Evolutionary conservation across 2,888 invertebrate species (phyloP).

Genomic region (Calliphora vomitoria): DNA sequence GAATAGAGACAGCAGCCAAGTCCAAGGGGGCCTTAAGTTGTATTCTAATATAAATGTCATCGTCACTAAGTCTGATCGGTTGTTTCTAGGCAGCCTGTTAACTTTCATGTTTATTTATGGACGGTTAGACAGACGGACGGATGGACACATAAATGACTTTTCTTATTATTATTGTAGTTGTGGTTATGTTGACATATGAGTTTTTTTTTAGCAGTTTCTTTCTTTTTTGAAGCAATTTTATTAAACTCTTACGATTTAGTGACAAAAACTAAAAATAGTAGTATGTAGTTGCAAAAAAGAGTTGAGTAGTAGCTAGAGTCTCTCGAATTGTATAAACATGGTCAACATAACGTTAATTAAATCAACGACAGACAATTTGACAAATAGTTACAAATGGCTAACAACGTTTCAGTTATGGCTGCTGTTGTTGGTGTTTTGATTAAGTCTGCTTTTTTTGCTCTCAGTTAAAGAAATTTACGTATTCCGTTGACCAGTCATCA

Average conservation of each 20-base stretch:
- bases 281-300: slow-evolving; percentile 15
- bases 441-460: slow-evolving; percentile 37
- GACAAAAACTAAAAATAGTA: slow-evolving; percentile 42
- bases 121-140: neutral
- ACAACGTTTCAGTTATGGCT: slow-evolving; percentile 61
- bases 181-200: neutral
- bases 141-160: slow-evolving; percentile 19
- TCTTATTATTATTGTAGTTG: slow-evolving; percentile 3
- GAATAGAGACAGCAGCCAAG: neutral
- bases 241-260: slow-evolving; percentile 21
- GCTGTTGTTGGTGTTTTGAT: slow-evolving; percentile 35
- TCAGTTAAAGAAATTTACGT: slow-evolving; percentile 35
- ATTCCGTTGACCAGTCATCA: slow-evolving; percentile 23
- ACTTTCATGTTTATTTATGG: slow-evolving; percentile 33
- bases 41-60: slow-evolving; percentile 61
- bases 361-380: slow-evolving; percentile 79
- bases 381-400: slow-evolving; percentile 81
- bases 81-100: slow-evolving; percentile 31
- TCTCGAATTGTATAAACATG: slow-evolving; percentile 77
- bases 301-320: slow-evolving; percentile 25
- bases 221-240: neutral
- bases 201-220: neutral
- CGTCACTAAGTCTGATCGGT: slow-evolving; percentile 69
- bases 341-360: slow-evolving; percentile 82
- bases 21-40: slow-evolving; percentile 32